Percentiles rank a stretch among this genome's conserved stretches.
These are phyloP conservation scores for Rhinopomastus cyanomelas DNA, from an alignment of 2,113 vertebrate genomes.

Conservation along the genomic window DNA sequence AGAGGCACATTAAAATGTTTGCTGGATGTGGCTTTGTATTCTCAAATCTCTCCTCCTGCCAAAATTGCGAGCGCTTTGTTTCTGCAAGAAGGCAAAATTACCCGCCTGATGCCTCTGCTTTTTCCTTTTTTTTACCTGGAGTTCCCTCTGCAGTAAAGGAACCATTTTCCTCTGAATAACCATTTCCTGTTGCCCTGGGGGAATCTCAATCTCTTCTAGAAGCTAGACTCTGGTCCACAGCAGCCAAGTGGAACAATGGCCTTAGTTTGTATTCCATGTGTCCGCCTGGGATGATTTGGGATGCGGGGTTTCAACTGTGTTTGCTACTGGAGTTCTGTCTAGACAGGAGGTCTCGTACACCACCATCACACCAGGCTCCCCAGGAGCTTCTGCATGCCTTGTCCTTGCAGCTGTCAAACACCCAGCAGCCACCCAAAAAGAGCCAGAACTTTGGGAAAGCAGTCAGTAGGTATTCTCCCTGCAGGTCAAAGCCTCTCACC, in stretches of 20 bases:
- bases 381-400: background rate
- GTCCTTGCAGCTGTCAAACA: background rate
- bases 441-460: background rate
- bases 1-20: background rate
- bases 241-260: background rate
- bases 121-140: slow-evolving; percentile 4
- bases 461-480: background rate
- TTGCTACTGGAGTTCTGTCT: background rate
- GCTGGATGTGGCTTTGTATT: background rate
- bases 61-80: background rate
- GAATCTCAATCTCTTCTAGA: background rate
- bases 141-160: background rate
- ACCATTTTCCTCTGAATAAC: background rate
- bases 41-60: background rate
- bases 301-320: background rate
- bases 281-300: background rate
- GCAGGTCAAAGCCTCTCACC: background rate
- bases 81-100: slow-evolving; percentile 19
- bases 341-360: background rate
- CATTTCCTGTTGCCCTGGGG: background rate
- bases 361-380: background rate
- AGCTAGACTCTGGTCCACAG: background rate
- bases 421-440: background rate
- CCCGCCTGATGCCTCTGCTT: background rate
- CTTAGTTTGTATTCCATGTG: background rate